Conservation (phyloP, 2,113 vertebrate genomes). For the Odocoileus virginianus region DNA sequence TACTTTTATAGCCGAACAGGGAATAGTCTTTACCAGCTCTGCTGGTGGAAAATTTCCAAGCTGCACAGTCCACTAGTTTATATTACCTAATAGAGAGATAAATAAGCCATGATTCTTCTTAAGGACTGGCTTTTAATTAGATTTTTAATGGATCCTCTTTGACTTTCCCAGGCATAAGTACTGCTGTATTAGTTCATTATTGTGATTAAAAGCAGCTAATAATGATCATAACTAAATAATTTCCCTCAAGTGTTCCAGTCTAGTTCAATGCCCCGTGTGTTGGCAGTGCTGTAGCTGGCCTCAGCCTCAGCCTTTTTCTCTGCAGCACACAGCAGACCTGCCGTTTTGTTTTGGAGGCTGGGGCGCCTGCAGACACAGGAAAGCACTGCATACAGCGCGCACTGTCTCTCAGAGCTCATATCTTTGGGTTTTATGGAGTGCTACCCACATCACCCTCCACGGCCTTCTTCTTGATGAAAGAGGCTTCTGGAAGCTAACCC, state of each 20-base stretch:
- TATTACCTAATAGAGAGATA: slow-evolving; percentile 78
- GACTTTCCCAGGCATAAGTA: slow-evolving; percentile 74
- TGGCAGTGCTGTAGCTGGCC: background rate
- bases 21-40: slow-evolving; percentile 63
- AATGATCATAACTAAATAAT: slow-evolving; percentile 77
- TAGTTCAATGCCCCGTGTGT: slow-evolving; percentile 22
- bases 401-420: accelerated
- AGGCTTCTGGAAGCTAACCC: background rate
- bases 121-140: slow-evolving; percentile 84
- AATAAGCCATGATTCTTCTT: slow-evolving; percentile 76
- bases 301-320: background rate
- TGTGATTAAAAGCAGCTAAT: slow-evolving; percentile 80
- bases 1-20: slow-evolving; percentile 63
- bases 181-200: slow-evolving; percentile 76
- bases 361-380: background rate
- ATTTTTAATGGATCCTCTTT: slow-evolving; percentile 84
- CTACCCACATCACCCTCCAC: background rate
- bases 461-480: background rate
- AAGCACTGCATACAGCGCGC: background rate
- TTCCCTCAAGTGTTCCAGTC: slow-evolving; percentile 71
- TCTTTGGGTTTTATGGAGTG: background rate
- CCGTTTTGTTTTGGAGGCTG: background rate
- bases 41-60: slow-evolving; percentile 71
- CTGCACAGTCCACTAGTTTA: slow-evolving; percentile 68
- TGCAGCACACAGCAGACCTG: background rate